Percentiles rank a stretch among this genome's conserved stretches.
Evolutionary conservation across 2,113 vertebrate genomes (phyloP).

Genomic region (Nycticorax nycticorax): DNA sequence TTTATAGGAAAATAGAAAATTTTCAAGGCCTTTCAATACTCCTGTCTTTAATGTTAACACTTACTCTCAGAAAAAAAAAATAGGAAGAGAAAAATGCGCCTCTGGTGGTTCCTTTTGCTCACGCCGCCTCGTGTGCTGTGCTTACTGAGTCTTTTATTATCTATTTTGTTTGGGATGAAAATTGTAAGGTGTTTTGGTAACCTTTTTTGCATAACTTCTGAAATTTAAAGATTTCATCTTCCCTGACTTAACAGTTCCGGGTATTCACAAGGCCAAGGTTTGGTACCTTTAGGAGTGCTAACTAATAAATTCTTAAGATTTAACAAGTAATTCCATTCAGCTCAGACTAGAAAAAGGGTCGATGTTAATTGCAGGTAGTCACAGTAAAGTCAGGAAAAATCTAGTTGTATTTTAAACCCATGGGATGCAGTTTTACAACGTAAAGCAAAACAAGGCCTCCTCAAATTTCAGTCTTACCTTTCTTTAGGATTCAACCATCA

Average conservation of each 20-base stretch:
- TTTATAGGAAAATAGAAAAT: not conserved
- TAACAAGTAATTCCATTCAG: not conserved
- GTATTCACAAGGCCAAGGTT: not conserved
- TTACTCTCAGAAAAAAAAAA: not conserved
- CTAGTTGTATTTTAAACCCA: not conserved
- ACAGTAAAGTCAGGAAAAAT: not conserved
- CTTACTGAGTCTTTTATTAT: not conserved
- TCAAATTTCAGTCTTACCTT: not conserved
- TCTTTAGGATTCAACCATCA: not conserved
- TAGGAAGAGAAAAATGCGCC: not conserved
- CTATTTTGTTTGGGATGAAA: not conserved
- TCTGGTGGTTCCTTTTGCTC: not conserved
- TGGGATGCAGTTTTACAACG: not conserved
- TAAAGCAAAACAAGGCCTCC: not conserved
- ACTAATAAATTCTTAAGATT: not conserved
- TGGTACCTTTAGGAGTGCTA: not conserved
- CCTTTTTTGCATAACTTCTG: not conserved
- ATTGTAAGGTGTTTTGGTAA: not conserved
- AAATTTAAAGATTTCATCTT: not conserved
- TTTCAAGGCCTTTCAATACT: not conserved
- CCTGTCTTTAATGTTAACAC: not conserved
- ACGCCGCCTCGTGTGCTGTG: not conserved
- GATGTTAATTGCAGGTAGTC: not conserved
- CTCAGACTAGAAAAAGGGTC: not conserved
- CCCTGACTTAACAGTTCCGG: not conserved